Conservation (phyloP, 2,797 vertebrate species). For the Helicolenus hilgendorfi region DNA sequence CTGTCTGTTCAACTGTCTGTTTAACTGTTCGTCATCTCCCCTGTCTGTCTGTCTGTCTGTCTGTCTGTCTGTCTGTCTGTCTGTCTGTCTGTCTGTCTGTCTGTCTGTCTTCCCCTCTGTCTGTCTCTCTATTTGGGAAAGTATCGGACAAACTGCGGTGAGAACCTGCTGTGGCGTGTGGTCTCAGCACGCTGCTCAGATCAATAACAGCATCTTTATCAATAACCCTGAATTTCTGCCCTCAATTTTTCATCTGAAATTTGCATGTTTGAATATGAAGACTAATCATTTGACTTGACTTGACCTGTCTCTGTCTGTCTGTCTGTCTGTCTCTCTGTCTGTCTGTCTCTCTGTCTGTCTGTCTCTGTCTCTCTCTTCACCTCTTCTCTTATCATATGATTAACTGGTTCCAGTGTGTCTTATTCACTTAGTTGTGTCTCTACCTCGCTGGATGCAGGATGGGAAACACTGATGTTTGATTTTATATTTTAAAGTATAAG, state of each 20-base stretch:
- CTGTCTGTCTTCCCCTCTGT: too few species aligned
- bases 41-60: too few species aligned
- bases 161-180: not conserved
- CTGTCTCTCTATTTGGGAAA: not conserved
- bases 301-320: constrained; percentile 26
- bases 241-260: constrained; percentile 1
- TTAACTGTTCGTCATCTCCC: too few species aligned
- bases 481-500: not conserved
- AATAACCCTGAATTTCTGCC: not conserved
- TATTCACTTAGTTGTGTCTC: constrained; percentile 25
- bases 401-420: constrained; percentile 12
- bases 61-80: too few species aligned
- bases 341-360: constrained; percentile 42
- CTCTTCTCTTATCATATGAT: constrained; percentile 10
- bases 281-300: constrained; percentile 15
- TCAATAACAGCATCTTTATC: not conserved
- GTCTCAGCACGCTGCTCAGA: not conserved
- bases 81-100: too few species aligned
- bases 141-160: not conserved
- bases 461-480: constrained; percentile 35
- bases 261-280: constrained; percentile 26
- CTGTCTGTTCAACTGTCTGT: too few species aligned
- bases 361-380: constrained; percentile 47
- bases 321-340: constrained; percentile 27
- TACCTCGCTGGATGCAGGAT: constrained; percentile 1